These are phyloP conservation scores for Actinernus sp. DNA, from an alignment of 92 coral and sea anemone genomes.

Conservation along the genomic window DNA sequence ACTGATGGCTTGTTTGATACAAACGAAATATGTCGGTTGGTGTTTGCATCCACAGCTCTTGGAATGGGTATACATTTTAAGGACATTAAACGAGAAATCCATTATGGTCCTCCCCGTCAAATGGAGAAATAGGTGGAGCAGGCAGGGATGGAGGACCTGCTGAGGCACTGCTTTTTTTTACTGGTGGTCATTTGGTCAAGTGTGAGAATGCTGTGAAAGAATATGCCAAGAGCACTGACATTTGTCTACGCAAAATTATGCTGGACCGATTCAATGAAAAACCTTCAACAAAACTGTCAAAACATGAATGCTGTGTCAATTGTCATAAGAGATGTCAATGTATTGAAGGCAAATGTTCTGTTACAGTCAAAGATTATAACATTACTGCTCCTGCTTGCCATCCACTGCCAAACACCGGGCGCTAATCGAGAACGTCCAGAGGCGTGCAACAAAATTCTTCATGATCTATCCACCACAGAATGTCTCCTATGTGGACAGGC, in stretches of 20 bases:
- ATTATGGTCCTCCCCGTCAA: conserved; percentile 52
- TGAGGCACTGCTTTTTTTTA: conserved; percentile 8
- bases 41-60: conserved; percentile 48
- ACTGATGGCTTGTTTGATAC: conserved; percentile 2
- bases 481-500: too few species aligned
- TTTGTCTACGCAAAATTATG: conserved; percentile 29
- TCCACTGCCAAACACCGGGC: too few species aligned
- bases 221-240: conserved; percentile 14
- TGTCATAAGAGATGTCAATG: conserved; percentile 50
- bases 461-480: too few species aligned
- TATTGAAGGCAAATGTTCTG: conserved; percentile 4
- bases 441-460: too few species aligned
- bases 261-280: conserved; percentile 41
- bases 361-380: too few species aligned
- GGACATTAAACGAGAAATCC: conserved; percentile 31
- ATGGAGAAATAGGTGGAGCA: conserved; percentile 63
- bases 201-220: conserved; percentile 34
- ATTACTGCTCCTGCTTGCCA: too few species aligned
- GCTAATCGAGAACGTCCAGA: too few species aligned
- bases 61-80: conserved; percentile 47
- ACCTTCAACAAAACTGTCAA: background rate
- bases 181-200: conserved; percentile 34
- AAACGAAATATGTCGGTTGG: conserved; percentile 16
- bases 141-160: conserved; percentile 29
- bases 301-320: conserved; percentile 40